A percentile compares a stretch with the other conserved stretches of the same genome.
phyloP scores from a whole-genome alignment of 1,140 invertebrate genomes.

The Polyergus mexicanus region DNA sequence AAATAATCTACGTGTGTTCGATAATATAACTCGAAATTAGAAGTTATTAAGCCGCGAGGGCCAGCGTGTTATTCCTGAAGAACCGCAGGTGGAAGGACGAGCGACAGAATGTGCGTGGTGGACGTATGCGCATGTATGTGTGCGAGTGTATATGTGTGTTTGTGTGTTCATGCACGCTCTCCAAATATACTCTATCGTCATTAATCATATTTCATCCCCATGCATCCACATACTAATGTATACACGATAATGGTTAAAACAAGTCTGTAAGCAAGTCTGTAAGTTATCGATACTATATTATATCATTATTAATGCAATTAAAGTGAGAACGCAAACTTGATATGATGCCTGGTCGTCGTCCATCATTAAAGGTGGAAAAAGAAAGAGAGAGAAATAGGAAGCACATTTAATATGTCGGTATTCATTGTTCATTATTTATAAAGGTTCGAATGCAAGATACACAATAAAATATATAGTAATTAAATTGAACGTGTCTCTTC shows the following conservation, averaged over 20 bases:
- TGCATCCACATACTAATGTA: conserved; percentile 70
- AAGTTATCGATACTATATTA: conserved; percentile 74
- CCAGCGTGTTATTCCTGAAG: not conserved
- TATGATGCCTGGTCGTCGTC: not conserved
- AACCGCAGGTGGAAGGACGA: conserved; percentile 1
- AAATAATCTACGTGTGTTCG: conserved; percentile 59
- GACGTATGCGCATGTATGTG: conserved; percentile 29
- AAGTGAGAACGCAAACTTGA: conserved; percentile 16
- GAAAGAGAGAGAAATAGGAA: conserved; percentile 53
- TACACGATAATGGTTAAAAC: conserved; percentile 65
- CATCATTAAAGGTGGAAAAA: conserved; percentile 16
- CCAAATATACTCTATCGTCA: conserved; percentile 70
- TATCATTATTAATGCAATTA: conserved; percentile 70
- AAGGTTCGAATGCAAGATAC: conserved; percentile 80
- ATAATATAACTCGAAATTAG: conserved; percentile 59
- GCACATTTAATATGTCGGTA: conserved; percentile 80
- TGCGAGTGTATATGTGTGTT: conserved; percentile 32
- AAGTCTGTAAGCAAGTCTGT: conserved; percentile 70
- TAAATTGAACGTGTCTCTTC: conserved; percentile 60
- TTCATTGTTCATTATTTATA: conserved; percentile 85
- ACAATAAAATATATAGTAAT: conserved; percentile 85
- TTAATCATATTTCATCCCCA: conserved; percentile 70
- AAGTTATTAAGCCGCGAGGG: conserved; percentile 34
- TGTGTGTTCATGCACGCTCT: not conserved
- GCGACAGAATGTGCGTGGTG: conserved; percentile 21